Evolutionary conservation across 2,113 vertebrate genomes (phyloP).

Genomic region (Crotalus helleri): DNA sequence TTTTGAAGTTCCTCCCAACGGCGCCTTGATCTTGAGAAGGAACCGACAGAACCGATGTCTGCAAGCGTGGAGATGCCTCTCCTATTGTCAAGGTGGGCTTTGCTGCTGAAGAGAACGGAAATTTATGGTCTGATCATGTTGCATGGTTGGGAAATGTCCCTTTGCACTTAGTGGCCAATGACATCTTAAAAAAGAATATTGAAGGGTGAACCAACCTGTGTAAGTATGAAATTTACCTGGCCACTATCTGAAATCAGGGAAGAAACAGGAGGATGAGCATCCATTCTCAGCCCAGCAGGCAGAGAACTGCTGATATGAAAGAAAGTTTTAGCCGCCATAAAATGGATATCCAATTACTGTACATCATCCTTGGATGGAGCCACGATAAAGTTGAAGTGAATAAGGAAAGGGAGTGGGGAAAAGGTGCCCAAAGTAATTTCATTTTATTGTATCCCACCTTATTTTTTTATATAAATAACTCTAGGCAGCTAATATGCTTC

Average conservation of each 20-base stretch:
- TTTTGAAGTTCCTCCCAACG: not conserved
- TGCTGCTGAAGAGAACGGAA: not conserved
- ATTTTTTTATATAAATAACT: not conserved
- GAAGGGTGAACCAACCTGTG: not conserved
- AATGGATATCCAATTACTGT: not conserved
- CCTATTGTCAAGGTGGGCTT: not conserved
- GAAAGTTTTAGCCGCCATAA: not conserved
- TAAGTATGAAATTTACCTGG: not conserved
- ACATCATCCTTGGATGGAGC: not conserved
- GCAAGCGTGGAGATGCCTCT: not conserved
- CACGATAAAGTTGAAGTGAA: not conserved
- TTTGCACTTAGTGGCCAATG: not conserved
- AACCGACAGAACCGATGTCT: not conserved
- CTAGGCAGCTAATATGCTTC: not conserved
- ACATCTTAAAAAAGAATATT: not conserved
- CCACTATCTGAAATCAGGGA: not conserved
- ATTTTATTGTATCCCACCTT: not conserved
- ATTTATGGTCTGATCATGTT: not conserved
- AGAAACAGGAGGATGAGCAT: not conserved
- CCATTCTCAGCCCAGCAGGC: not conserved
- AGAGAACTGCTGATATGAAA: not conserved
- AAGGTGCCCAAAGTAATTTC: not conserved
- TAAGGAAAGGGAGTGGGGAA: not conserved
- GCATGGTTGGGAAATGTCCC: not conserved
- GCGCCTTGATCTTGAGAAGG: not conserved